These are phyloP conservation scores for Neomonachus schauinslandi DNA, from an alignment of 2,113 vertebrate genomes.

Conservation along the genomic window DNA sequence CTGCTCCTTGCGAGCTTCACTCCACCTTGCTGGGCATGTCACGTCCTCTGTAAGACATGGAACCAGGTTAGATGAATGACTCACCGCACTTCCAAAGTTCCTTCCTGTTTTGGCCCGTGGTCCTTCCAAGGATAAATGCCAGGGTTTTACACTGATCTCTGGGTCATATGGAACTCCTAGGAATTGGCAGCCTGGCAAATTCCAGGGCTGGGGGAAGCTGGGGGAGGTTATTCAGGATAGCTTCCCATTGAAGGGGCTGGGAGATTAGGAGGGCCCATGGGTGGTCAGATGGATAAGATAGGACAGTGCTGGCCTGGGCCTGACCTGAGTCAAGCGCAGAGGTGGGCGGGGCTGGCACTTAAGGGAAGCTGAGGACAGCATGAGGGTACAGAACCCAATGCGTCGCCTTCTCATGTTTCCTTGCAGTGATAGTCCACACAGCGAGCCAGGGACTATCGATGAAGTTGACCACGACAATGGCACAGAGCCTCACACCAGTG, in stretches of 20 bases:
- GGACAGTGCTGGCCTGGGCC: background rate
- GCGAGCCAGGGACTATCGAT: conserved; percentile 97
- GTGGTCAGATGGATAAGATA: background rate
- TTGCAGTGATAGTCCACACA: conserved; percentile 97
- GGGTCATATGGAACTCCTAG: background rate
- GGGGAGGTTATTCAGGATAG: background rate
- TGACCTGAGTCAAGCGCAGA: background rate
- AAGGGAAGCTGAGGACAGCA: background rate
- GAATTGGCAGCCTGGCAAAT: background rate
- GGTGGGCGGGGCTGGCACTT: background rate
- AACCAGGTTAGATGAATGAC: background rate
- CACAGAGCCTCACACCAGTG: conserved; percentile 97
- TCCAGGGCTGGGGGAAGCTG: background rate
- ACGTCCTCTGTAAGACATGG: background rate
- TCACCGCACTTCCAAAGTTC: background rate
- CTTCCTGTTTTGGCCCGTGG: background rate
- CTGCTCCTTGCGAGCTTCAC: background rate
- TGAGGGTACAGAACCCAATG: background rate
- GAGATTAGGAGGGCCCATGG: background rate
- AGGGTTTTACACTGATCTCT: background rate
- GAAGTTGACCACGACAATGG: conserved; percentile 97
- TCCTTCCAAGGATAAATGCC: background rate
- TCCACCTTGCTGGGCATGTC: rapidly evolving
- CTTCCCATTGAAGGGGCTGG: background rate
- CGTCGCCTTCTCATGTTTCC: background rate